Evolutionary conservation across 1,140 invertebrate species (phyloP).

Genomic region (Grapholita molesta): DNA sequence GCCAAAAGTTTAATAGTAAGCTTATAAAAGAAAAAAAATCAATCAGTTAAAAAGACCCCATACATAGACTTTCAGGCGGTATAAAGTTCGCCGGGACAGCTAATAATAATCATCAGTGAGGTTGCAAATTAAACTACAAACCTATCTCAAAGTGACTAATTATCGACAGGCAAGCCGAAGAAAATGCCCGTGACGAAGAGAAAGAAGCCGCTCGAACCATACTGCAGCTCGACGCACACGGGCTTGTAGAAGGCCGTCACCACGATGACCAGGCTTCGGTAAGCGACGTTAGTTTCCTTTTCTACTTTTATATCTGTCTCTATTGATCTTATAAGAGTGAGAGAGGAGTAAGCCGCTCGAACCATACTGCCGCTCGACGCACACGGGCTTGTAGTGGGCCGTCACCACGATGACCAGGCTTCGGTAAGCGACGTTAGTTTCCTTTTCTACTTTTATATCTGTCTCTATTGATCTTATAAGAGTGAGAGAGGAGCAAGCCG

Average conservation of each 20-base stretch:
- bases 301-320: neutral
- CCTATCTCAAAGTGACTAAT: neutral
- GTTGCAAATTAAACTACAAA: too few relatives aligned
- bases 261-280: constrained; percentile 70
- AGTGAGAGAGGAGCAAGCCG: constrained; percentile 31
- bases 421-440: constrained; percentile 43
- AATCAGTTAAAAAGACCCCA: too few relatives aligned
- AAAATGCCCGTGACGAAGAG: constrained; percentile 63
- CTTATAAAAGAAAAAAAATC: too few relatives aligned
- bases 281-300: constrained; percentile 23
- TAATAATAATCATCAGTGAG: too few relatives aligned
- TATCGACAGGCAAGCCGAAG: constrained; percentile 63
- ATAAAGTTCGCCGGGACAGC: too few relatives aligned
- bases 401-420: constrained; percentile 64
- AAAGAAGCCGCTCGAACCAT: constrained; percentile 56
- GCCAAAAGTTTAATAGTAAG: too few relatives aligned
- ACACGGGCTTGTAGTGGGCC: constrained; percentile 33
- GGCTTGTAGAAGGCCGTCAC: constrained; percentile 34
- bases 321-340: neutral
- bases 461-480: neutral
- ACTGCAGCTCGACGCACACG: constrained; percentile 50
- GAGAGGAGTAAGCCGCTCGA: constrained; percentile 40
- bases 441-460: neutral
- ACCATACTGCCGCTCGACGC: constrained; percentile 51
- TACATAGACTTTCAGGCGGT: too few relatives aligned